Evolutionary conservation across 2,888 invertebrate species (phyloP).

Genomic region (Philaethria dido): DNA sequence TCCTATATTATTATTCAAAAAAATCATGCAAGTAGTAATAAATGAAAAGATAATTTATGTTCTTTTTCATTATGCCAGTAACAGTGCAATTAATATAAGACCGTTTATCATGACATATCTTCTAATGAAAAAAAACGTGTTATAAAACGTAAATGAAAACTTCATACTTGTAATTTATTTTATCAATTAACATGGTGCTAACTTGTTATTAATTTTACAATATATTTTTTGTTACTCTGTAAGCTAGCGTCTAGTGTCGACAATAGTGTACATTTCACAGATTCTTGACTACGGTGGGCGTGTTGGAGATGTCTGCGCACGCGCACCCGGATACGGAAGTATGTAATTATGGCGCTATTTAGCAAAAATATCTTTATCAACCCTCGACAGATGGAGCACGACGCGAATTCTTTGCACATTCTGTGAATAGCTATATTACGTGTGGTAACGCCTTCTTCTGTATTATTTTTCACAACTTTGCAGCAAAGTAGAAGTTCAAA

Average conservation of each 20-base stretch:
- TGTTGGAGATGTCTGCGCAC: constrained; percentile 69
- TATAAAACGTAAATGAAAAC: constrained; percentile 25
- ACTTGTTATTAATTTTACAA: constrained; percentile 26
- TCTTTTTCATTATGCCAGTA: constrained; percentile 17
- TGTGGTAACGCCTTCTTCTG: constrained; percentile 61
- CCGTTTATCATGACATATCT: constrained; percentile 29
- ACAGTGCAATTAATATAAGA: constrained; percentile 20
- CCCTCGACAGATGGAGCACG: constrained; percentile 75
- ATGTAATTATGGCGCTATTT: constrained; percentile 77
- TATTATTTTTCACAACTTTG: constrained; percentile 26
- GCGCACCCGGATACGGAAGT: constrained; percentile 79
- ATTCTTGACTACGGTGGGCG: constrained; percentile 66
- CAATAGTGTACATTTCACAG: constrained; percentile 65
- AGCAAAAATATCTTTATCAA: constrained; percentile 80
- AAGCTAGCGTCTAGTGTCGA: constrained; percentile 19
- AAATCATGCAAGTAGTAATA: not conserved
- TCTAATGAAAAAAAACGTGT: constrained; percentile 20
- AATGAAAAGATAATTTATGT: constrained; percentile 3
- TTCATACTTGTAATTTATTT: constrained; percentile 26
- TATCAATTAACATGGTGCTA: constrained; percentile 28
- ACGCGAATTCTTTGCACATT: constrained; percentile 68
- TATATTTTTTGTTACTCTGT: constrained; percentile 4
- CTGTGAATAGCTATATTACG: constrained; percentile 69
- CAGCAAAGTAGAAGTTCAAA: not conserved
- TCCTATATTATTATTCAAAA: not conserved